These are phyloP conservation scores for Thereva nobilitata DNA, from an alignment of 2,888 invertebrate species.

Conservation along the genomic window DNA sequence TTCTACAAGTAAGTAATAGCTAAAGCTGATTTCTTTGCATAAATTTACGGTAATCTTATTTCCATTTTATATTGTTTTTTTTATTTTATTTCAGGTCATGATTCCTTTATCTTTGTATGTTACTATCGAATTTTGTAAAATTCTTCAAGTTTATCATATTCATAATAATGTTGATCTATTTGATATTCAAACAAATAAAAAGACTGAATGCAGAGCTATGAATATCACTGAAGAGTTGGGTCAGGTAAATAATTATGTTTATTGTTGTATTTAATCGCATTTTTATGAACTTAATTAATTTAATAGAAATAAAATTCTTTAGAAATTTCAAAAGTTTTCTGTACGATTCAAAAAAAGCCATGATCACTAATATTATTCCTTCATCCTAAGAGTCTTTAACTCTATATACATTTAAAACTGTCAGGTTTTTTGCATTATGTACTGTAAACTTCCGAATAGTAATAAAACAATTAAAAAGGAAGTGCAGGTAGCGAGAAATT, in stretches of 20 bases:
- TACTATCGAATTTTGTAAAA: constrained; percentile 93
- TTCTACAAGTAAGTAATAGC: constrained; percentile 72
- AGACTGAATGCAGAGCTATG: constrained; percentile 87
- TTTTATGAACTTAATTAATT: too few species aligned
- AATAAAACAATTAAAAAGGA: too few species aligned
- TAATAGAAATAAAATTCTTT: too few species aligned
- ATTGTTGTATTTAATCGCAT: too few species aligned
- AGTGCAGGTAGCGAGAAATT: too few species aligned
- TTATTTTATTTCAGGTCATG: constrained; percentile 71
- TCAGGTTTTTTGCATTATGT: too few species aligned
- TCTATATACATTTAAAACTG: too few species aligned
- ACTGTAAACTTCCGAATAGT: too few species aligned
- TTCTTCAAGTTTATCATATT: constrained; percentile 94
- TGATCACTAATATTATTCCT: too few species aligned
- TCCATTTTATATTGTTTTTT: constrained; percentile 36
- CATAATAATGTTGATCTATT: constrained; percentile 87
- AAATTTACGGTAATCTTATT: constrained; percentile 5
- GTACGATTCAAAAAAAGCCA: too few species aligned
- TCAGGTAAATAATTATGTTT: constrained; percentile 63
- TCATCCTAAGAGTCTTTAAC: too few species aligned
- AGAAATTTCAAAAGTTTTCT: too few species aligned
- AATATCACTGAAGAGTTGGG: constrained; percentile 98
- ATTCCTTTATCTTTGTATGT: constrained; percentile 97
- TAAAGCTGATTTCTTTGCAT: constrained; percentile 1
- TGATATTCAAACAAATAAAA: constrained; percentile 79